These are phyloP conservation scores for Ceratina calcarata DNA, from an alignment of 1,140 invertebrate species.

Conservation along the genomic window DNA sequence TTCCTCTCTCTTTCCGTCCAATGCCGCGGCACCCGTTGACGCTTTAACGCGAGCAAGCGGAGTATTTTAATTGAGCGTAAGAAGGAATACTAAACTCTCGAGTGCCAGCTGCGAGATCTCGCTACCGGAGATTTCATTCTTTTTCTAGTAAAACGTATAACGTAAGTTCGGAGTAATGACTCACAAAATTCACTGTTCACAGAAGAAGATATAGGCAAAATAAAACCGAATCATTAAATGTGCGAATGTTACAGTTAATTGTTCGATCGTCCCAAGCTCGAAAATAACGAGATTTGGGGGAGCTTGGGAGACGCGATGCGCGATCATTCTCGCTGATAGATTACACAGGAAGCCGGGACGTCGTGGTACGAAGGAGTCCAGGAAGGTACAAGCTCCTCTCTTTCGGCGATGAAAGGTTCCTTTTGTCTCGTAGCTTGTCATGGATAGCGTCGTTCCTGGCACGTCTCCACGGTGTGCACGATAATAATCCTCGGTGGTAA, in stretches of 20 bases:
- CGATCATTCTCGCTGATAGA: conserved; percentile 33
- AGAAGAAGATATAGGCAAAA: no score
- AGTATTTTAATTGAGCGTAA: conserved; percentile 29
- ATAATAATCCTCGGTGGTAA: conserved; percentile 59
- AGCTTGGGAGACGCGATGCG: neutral
- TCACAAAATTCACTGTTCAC: no score
- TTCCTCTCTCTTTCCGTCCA: neutral
- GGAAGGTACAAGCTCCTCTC: conserved; percentile 28
- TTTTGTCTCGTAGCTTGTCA: conserved; percentile 53
- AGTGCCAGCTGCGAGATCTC: neutral
- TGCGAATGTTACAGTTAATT: neutral
- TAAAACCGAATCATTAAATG: no score
- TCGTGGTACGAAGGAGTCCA: neutral
- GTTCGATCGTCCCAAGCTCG: conserved; percentile 12
- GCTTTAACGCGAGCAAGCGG: conserved; percentile 12
- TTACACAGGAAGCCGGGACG: conserved; percentile 10
- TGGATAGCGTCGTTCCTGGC: conserved; percentile 53
- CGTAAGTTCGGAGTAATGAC: no score
- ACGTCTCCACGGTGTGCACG: conserved; percentile 50
- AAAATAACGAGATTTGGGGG: neutral
- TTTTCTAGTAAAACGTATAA: no score
- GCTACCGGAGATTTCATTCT: no score
- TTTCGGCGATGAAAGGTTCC: conserved; percentile 36
- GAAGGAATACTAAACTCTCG: conserved; percentile 5
- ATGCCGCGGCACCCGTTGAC: neutral